Evolutionary conservation across 2,797 vertebrate species (phyloP), one percentile per base, ranked within the genome.

Genomic region (Thalassophryne amazonica): DNA sequence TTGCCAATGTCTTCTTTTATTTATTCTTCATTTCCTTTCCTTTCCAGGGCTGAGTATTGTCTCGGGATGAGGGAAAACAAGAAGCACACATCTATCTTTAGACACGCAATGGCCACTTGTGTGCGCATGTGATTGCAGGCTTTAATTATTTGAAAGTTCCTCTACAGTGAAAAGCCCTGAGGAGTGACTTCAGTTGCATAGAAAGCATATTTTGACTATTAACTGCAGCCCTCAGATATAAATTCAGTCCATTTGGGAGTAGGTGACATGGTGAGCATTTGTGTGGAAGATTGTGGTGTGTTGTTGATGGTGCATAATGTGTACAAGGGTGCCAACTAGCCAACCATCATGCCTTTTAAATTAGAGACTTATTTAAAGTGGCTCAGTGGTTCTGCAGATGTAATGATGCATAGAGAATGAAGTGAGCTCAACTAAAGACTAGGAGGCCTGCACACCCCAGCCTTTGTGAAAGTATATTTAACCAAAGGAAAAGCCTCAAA

Each of bases 391-490:
- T 83, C 83, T 86, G 75, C 76, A 80, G 71, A 1, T 72, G 83
- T 89, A 89, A 90, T 90, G 88, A 89, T 88, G 86, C 88, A 85
- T 90, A 76, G 72, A 81, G 77, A 87, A 88, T 80, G 73, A 86
- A 85, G 67, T 75, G 72, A 73, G 81, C 78, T 79, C 71, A 63
- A 27, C 41, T 53, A 45, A 48, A 62, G 65, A 56, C 45, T 18
- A 41, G 48, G 65, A 76, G 64, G 55, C 69, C 60, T 57, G 73
- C 10, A 11, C 51, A 73, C 60, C 36, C 54, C 28, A 58, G 76
- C 64, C 65, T 66, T 68, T 76, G 73, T 82, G 70, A 79, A 61
- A 69, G 74, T 77, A 54, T 69, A 65, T 62, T 70, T 55, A 61
- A 69, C 50, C 45, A 48, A 45, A 60, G 57, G 17, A 69, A 70